Percentiles rank a stretch among this genome's conserved stretches.
phyloP scores from a whole-genome alignment of 1,140 invertebrate species.

The Leptopilina boulardi region DNA sequence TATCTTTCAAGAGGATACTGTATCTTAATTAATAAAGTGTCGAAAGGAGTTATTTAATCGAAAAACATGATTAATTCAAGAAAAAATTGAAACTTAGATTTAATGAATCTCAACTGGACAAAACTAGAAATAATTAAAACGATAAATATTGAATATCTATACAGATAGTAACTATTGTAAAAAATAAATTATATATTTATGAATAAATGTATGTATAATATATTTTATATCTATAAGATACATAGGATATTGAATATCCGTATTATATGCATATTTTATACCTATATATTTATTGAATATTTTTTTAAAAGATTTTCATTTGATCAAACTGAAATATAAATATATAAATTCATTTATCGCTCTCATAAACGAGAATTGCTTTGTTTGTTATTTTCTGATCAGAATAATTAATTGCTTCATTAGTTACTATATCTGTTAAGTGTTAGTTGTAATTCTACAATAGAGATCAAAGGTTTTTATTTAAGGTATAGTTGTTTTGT shows the following conservation, averaged over 20 bases:
- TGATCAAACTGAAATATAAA: background rate
- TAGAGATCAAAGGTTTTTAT: background rate
- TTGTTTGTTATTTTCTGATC: background rate
- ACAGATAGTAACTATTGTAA: too few relatives aligned
- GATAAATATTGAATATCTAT: background rate
- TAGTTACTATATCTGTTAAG: background rate
- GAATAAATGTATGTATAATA: too few relatives aligned
- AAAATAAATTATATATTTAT: too few relatives aligned
- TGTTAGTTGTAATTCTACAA: background rate
- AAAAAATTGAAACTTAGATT: background rate
- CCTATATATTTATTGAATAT: too few relatives aligned
- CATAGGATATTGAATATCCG: too few relatives aligned
- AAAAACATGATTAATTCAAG: slow-evolving; percentile 1
- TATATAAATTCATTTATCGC: background rate
- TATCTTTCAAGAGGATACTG: too few relatives aligned
- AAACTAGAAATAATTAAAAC: background rate
- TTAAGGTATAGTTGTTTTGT: background rate
- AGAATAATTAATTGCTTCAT: slow-evolving; percentile 14
- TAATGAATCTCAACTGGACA: background rate
- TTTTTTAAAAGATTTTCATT: background rate
- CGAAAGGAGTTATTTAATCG: background rate
- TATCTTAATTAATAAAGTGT: background rate
- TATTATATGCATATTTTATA: too few relatives aligned
- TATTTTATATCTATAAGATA: too few relatives aligned
- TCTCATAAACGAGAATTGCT: background rate